Percentiles rank a stretch among this genome's conserved stretches.
Conservation (phyloP, 2,113 vertebrate species). For the Campylomormyrus tamandua region DNA sequence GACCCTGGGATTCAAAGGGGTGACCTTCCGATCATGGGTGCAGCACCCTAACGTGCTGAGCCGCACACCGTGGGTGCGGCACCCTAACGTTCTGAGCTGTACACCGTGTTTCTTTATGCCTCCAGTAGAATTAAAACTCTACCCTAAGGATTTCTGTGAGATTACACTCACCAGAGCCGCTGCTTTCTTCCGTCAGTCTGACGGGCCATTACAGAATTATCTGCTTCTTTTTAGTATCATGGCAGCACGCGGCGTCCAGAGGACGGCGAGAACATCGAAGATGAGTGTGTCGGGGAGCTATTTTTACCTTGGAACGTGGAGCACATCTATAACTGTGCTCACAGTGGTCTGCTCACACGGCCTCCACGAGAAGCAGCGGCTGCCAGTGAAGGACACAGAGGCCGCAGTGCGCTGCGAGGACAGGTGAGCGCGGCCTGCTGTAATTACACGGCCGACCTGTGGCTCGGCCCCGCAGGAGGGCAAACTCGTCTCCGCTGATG, state of each 20-base stretch:
- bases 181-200: not conserved
- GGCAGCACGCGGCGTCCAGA: not conserved
- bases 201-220: not conserved
- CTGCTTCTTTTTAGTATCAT: not conserved
- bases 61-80: not conserved
- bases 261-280: not conserved
- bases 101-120: not conserved
- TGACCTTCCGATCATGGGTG: not conserved
- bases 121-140: not conserved
- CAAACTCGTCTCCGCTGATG: not conserved
- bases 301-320: slow-evolving; percentile 2
- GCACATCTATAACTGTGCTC: not conserved
- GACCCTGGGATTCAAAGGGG: not conserved
- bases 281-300: not conserved
- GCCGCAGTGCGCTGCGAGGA: not conserved
- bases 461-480: not conserved
- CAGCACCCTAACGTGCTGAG: not conserved
- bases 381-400: not conserved
- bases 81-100: not conserved
- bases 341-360: not conserved
- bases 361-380: not conserved
- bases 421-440: not conserved
- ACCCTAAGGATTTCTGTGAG: not conserved
- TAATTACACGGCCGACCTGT: not conserved
- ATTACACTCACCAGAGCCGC: not conserved